Base-by-base conservation (phyloP, 2,888 invertebrate species). In the Geophilus truncorum region DNA sequence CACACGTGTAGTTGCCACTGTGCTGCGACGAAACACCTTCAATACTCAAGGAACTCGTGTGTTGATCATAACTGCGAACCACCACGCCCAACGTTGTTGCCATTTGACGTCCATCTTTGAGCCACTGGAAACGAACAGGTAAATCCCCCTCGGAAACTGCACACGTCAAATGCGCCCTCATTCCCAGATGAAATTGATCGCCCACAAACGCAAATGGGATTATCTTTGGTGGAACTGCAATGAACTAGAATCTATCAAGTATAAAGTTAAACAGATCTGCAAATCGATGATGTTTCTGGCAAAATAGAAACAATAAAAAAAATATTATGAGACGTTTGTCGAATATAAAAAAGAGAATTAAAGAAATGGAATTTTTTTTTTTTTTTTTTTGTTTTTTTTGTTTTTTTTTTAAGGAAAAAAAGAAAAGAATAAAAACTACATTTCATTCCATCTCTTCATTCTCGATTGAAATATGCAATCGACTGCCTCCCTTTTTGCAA, bases 101-200 rank as follows among this genome's bases (percentile, higher is more conserved):
- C 45, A 82, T 76, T 34, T 23, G 28, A 10, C 40, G 25, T n/a
- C 81, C 78, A 81, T 77, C 83, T 0, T 96, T 95, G 87, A 94
- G 94, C 86, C 84, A 84, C 15, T 81, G 80, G 23, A 82, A 79
- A 12, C 81, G 81, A 15, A 83, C 57, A 28, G 84, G 82, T 23
- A 82, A 51, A 25, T 82, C 82, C 18, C 83, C 84, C 18, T 81
- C 80, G 45, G 80, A 81, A 5, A 83, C 81, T 62, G 82, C 81
- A 75, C 84, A 84, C 25, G 83, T 81, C 18, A 83, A 82, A 51
- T 81, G 70, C 15, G 83, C 82, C 80, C 83, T 81, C 51, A 82
- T 80, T n/a, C 83, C 83, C 57, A 82, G 23, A 77, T 77, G 34
- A 45, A 82, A 81, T 23, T 80, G 81, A 18, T 81, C 81, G 18